A percentile compares a stretch with the other conserved stretches of the same genome.
phyloP scores from a whole-genome alignment of 2,888 invertebrate species.

The Ennomos erosarius region DNA sequence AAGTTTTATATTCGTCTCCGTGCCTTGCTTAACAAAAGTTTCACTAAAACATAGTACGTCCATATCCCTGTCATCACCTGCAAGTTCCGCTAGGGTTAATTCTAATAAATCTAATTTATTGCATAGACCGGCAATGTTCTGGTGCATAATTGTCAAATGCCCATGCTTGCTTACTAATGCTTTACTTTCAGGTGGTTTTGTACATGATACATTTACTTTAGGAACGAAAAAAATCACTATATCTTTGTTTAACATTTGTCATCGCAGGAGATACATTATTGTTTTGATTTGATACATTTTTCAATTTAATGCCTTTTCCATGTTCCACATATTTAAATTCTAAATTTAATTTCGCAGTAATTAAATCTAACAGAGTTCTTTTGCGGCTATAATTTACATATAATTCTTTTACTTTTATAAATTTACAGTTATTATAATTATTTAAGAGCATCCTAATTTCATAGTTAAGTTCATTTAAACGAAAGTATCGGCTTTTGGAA shows the following conservation, averaged over 20 bases:
- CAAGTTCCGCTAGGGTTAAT: not conserved
- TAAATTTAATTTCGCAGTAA: not conserved
- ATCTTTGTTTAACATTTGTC: not conserved
- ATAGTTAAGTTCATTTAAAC: conserved; percentile 5
- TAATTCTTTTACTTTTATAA: not conserved
- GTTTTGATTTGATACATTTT: too few species aligned
- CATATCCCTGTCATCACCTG: not conserved
- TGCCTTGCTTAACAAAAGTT: not conserved
- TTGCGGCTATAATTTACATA: too few species aligned
- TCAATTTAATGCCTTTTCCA: too few species aligned
- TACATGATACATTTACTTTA: not conserved
- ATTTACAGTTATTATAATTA: not conserved
- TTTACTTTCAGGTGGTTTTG: not conserved
- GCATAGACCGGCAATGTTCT: not conserved
- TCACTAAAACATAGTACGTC: not conserved
- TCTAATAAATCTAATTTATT: not conserved
- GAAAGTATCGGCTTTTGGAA: not conserved
- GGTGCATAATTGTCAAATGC: not conserved
- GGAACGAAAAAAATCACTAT: not conserved
- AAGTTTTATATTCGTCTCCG: not conserved
- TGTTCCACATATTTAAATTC: not conserved
- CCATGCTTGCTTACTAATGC: not conserved
- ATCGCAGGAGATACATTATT: too few species aligned
- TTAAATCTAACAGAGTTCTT: not conserved
- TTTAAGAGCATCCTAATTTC: not conserved